phyloP scores from a whole-genome alignment of 1,140 invertebrate species.

The Anoplophora glabripennis region DNA sequence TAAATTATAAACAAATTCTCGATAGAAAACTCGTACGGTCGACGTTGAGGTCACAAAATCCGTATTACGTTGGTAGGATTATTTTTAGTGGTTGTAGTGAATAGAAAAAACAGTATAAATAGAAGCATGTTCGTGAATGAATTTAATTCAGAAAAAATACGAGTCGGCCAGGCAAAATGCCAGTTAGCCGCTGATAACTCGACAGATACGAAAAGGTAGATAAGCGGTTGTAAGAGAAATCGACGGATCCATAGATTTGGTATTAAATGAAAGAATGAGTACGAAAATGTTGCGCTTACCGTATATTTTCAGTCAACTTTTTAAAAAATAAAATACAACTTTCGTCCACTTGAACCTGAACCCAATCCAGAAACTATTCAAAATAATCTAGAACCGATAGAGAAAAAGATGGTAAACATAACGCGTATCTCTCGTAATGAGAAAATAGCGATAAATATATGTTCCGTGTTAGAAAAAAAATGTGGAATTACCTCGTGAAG shows the following conservation, averaged over 20 bases:
- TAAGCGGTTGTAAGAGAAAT: background rate
- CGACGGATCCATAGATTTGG: background rate
- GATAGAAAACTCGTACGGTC: no score
- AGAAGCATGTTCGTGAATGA: background rate
- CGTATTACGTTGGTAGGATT: no score
- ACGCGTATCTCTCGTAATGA: no score
- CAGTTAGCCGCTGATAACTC: background rate
- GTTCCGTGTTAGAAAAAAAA: background rate
- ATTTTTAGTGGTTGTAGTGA: background rate
- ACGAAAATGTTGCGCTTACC: background rate
- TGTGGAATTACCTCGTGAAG: background rate
- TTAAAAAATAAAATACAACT: slow-evolving; percentile 6
- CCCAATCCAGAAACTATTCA: no score
- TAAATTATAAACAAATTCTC: no score
- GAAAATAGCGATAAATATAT: background rate
- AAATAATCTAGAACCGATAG: background rate
- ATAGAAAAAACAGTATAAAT: background rate
- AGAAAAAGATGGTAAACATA: background rate
- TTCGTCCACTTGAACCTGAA: background rate
- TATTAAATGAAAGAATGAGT: background rate
- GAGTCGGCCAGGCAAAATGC: background rate
- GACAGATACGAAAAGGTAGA: background rate
- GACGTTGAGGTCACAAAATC: no score
- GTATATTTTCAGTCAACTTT: slow-evolving; percentile 8
- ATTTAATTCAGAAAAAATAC: background rate